Evolutionary conservation across 2,888 invertebrate species (phyloP).

Genomic region (Pantelozetes paolii): DNA sequence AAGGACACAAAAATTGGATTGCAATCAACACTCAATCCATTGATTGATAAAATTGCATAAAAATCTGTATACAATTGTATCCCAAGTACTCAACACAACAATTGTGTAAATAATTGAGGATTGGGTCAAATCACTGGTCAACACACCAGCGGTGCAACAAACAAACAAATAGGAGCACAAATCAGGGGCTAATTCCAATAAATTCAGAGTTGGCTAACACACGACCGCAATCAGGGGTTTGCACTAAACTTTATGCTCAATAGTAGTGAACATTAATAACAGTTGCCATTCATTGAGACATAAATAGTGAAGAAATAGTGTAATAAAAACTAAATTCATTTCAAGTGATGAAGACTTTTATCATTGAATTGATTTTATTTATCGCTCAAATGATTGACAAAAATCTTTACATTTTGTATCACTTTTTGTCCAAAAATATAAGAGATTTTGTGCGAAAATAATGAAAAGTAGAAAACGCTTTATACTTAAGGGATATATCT

Average conservation of each 20-base stretch:
- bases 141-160: not conserved
- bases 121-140: not conserved
- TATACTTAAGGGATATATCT: not conserved
- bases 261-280: not conserved
- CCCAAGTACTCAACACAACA: not conserved
- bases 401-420: not conserved
- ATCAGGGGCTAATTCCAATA: not conserved
- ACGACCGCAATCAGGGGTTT: not conserved
- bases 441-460: not conserved
- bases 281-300: not conserved
- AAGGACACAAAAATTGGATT: slow-evolving; percentile 13
- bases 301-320: not conserved
- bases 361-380: not conserved
- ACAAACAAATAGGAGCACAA: not conserved
- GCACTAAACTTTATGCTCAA: not conserved
- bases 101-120: not conserved
- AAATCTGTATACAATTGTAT: not conserved
- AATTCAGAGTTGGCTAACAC: too few relatives aligned
- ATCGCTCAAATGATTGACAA: too few relatives aligned
- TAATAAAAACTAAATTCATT: not conserved
- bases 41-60: not conserved
- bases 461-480: slow-evolving; percentile 1
- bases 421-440: not conserved
- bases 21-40: slow-evolving; percentile 12
- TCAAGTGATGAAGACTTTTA: not conserved